Conservation (phyloP, 2,113 vertebrate genomes). For the Gambusia holbrooki region DNA sequence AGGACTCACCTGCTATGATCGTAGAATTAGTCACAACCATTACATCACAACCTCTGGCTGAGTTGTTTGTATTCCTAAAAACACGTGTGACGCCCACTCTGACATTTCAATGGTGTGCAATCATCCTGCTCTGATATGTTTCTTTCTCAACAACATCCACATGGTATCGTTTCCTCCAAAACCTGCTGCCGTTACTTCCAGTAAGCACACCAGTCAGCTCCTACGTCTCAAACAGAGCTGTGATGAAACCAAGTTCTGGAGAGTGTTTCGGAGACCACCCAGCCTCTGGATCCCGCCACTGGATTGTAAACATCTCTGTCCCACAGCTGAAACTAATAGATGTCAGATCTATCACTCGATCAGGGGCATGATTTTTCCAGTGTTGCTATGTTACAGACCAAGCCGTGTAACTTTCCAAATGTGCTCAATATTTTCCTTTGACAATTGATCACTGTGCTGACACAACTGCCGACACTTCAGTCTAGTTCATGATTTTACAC, state of each 20-base stretch:
- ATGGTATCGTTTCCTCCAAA: slow-evolving; percentile 63
- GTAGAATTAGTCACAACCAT: slow-evolving; percentile 44
- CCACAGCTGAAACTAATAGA: slow-evolving; percentile 76
- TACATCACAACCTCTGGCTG: slow-evolving; percentile 48
- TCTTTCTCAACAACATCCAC: slow-evolving; percentile 59
- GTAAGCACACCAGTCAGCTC: slow-evolving; percentile 64
- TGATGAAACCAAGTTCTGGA: slow-evolving; percentile 56
- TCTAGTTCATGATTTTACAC: slow-evolving; percentile 2
- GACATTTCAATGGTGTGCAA: slow-evolving; percentile 42
- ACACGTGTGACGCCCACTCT: slow-evolving; percentile 56
- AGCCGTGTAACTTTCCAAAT: slow-evolving; percentile 38
- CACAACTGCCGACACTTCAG: slow-evolving; percentile 22
- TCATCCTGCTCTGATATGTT: slow-evolving; percentile 47
- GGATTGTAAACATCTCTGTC: slow-evolving; percentile 69
- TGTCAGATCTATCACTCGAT: slow-evolving; percentile 68
- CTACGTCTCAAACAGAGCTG: slow-evolving; percentile 49
- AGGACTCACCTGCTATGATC: slow-evolving; percentile 56
- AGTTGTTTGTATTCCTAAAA: slow-evolving; percentile 56
- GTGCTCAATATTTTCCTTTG: slow-evolving; percentile 33
- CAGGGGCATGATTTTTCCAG: slow-evolving; percentile 38
- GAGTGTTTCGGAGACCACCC: slow-evolving; percentile 72
- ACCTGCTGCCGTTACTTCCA: slow-evolving; percentile 63
- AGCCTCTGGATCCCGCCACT: slow-evolving; percentile 65
- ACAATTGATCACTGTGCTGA: slow-evolving; percentile 29
- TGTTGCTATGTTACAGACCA: slow-evolving; percentile 18